Conservation (phyloP, 2,888 invertebrate species). For the Petrolisthes manimaculis region DNA sequence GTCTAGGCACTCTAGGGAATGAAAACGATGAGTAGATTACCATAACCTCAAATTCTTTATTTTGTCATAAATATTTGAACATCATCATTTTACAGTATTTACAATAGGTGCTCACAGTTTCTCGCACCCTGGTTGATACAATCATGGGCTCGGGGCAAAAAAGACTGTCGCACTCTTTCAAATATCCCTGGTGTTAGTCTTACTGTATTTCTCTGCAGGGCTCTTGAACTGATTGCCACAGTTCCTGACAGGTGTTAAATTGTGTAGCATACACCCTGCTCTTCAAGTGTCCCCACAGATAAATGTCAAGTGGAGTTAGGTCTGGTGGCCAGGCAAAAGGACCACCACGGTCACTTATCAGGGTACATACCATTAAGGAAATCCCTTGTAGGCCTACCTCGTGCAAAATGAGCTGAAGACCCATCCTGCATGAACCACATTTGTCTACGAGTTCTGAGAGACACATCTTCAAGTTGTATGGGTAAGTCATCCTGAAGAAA, state of each 20-base stretch:
- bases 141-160: not conserved
- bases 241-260: constrained; percentile 1
- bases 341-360: constrained; percentile 26
- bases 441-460: constrained; percentile 5
- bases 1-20: not conserved
- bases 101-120: constrained; percentile 16
- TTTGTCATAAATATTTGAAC: not conserved
- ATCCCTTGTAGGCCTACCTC: constrained; percentile 5
- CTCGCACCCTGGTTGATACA: constrained; percentile 1
- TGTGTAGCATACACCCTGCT: constrained; percentile 13
- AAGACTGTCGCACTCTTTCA: not conserved
- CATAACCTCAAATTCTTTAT: not conserved
- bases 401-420: not conserved
- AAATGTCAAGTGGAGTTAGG: not conserved
- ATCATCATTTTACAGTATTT: no score
- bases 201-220: not conserved
- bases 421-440: constrained; percentile 35
- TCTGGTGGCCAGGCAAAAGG: constrained; percentile 9
- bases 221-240: not conserved
- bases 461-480: constrained; percentile 16
- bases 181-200: not conserved
- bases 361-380: not conserved
- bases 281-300: constrained; percentile 11
- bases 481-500: constrained; percentile 13
- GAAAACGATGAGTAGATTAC: not conserved